Evolutionary conservation across 1,140 invertebrate genomes (phyloP), one percentile per base, ranked within the genome.

Genomic region (Ganaspis sp.): DNA sequence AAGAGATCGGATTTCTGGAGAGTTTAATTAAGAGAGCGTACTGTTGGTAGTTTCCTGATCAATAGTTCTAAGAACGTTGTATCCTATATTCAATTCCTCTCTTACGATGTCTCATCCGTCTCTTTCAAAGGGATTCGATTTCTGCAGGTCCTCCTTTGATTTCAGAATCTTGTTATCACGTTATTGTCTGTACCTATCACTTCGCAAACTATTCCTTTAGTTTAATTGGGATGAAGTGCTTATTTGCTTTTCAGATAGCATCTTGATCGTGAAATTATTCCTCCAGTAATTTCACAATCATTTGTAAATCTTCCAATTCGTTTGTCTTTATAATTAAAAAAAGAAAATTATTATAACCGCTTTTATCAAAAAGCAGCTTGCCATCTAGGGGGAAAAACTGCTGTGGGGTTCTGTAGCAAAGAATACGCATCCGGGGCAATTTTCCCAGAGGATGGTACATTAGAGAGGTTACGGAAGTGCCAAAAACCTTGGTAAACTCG

Each of bases 21-120:
- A 83, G 83, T 88, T 89, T 88, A 89, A 89, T 89, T 89, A 89
- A 88, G 86, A 88, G 85, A 83, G 83, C 84, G 84, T 85, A 84
- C 85, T 86, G 85, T 85, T 83, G 77, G 84, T 85, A 73, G 74
- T 82, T 80, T 79, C 81, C 83, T 45, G 86, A 88, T 88, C 87
- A 88, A 88, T 88, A 86, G 83, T 83, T 84, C 78, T 78, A 84
- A 77, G 75, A 34, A 76, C 73, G 53, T 70, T 17, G 71, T 69
- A 12, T 75, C 64, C 58, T 69, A 49, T n/a, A n/a, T 15, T 45
- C 42, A 4, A 15, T 45, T n/a, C 17, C n/a, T 17, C 4, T 49
- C 45, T 17, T n/a, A 45, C 17, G 15, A 4, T 49, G n/a, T 49
- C 45, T 49, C 72, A 54, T 72, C 15, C 3, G 15, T 8, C 34